These are phyloP conservation scores for Hycleus phaleratus DNA, from an alignment of 1,140 invertebrate species.

Conservation along the genomic window DNA sequence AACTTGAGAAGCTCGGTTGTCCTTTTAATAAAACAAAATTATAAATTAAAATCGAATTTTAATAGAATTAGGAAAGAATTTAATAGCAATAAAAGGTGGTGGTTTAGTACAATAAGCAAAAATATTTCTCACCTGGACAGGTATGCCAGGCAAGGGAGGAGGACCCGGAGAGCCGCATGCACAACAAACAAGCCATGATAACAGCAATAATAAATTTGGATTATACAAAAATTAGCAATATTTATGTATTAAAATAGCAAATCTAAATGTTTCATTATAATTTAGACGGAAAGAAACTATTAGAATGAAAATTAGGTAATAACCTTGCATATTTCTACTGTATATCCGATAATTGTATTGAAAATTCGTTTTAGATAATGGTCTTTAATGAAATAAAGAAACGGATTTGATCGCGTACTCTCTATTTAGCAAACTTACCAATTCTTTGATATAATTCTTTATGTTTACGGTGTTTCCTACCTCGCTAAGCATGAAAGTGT, in stretches of 20 bases:
- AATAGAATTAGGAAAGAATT: neutral
- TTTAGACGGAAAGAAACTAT: too few species aligned
- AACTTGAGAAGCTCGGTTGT: constrained; percentile 78
- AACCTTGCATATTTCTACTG: too few species aligned
- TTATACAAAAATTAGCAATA: neutral
- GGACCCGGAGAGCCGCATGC: constrained; percentile 53
- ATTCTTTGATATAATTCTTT: constrained; percentile 75
- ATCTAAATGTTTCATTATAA: too few species aligned
- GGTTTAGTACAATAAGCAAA: neutral
- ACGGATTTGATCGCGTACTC: neutral
- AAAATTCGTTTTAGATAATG: neutral
- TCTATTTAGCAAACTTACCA: constrained; percentile 53
- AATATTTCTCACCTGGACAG: constrained; percentile 31
- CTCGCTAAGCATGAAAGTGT: constrained; percentile 45
- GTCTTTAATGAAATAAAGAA: too few species aligned
- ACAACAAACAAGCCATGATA: constrained; percentile 45
- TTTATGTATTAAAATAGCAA: neutral
- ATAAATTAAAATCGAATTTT: neutral
- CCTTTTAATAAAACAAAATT: constrained; percentile 46
- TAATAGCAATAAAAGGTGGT: neutral
- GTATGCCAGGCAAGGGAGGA: constrained; percentile 44
- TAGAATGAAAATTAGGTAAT: too few species aligned
- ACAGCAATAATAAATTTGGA: constrained; percentile 1
- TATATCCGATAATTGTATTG: neutral
- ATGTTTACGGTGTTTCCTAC: constrained; percentile 60